Evolutionary conservation across 2,888 invertebrate genomes (phyloP).

Genomic region (Dastarcus helophoroides): DNA sequence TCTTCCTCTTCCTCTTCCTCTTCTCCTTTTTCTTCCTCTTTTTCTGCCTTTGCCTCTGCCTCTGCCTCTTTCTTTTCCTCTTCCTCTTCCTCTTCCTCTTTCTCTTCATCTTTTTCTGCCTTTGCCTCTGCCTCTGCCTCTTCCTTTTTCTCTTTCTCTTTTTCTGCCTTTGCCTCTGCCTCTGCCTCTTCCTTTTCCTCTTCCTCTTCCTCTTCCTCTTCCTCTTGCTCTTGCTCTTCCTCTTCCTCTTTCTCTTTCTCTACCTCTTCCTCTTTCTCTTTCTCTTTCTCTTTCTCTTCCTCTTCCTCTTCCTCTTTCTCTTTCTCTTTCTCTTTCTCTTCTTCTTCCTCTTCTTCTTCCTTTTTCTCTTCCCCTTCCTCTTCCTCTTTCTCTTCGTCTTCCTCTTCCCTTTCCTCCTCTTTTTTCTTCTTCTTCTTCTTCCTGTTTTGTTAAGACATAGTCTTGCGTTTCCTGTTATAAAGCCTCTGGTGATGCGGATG

Average conservation of each 20-base stretch:
- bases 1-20: not conserved
- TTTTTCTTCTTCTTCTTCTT: not conserved
- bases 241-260: constrained; percentile 4
- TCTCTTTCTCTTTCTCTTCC: constrained; percentile 3
- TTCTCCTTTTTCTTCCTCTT: not conserved
- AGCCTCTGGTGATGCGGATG: too few relatives aligned
- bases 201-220: constrained; percentile 1
- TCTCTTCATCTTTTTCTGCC: too few relatives aligned
- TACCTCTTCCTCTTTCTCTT: too few relatives aligned
- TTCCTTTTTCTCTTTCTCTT: constrained; percentile 1
- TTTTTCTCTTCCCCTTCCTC: constrained; percentile 2
- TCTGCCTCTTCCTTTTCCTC: constrained; percentile 2
- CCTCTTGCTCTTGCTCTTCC: too few relatives aligned
- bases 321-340: constrained; percentile 3
- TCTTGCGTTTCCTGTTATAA: too few relatives aligned
- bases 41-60: not conserved
- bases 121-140: not conserved
- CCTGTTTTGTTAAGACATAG: too few relatives aligned
- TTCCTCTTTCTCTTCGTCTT: constrained; percentile 3
- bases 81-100: not conserved
- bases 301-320: constrained; percentile 2
- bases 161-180: too few relatives aligned
- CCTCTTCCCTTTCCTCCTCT: not conserved
- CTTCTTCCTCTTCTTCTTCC: constrained; percentile 2
- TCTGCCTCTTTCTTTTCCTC: not conserved